Base-by-base conservation (phyloP, 2,113 vertebrate species). In the Macquaria ambigua region DNA sequence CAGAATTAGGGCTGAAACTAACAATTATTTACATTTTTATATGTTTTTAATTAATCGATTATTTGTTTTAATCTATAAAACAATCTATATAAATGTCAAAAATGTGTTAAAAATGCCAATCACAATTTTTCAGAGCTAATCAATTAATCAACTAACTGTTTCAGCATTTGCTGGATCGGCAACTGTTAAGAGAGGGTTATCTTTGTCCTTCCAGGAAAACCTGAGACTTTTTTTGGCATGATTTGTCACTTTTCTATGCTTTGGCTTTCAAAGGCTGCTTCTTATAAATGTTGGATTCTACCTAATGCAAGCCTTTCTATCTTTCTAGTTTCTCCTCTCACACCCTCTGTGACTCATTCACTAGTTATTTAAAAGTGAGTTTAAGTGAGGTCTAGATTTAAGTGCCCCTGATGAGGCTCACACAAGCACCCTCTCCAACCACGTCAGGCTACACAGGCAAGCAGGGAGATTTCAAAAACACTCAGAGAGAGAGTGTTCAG, bases 381-480 rank as follows among this genome's bases (percentile, higher is more conserved):
- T 34, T 34, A 34, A 34, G 34, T 34, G 34, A 34, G 34, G 34
- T 34, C 34, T 34, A 34, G 14, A 76, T 67, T 41, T 12, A 76
- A 77, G 53, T 73, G 34, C 69, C 62, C 23, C 55, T 23, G 73
- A 89, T 76, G 68, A 71, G 75, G 55, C 59, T 61, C 77, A 75
- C 52, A 18, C 34, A 43, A 50, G 53, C 69, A 71, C 39, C 77
- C 80, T 69, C 71, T 87, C 66, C 63, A 59, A 72, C 43, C 76
- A 58, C 23, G 53, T 81, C 48, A 0, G 72, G 84, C 80, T 69
- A 34, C 87, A 82, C 58, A 48, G 74, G 72, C 72, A 79, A 87
- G 81, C 48, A 74, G 77, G 62, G 82, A 89, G 86, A 88, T 87
- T 77, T 90, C 14, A 46, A 53, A 31, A 78, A 58, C 77, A 79